Base-by-base conservation (phyloP, 2,888 invertebrate species). In the Morpho helenor region DNA sequence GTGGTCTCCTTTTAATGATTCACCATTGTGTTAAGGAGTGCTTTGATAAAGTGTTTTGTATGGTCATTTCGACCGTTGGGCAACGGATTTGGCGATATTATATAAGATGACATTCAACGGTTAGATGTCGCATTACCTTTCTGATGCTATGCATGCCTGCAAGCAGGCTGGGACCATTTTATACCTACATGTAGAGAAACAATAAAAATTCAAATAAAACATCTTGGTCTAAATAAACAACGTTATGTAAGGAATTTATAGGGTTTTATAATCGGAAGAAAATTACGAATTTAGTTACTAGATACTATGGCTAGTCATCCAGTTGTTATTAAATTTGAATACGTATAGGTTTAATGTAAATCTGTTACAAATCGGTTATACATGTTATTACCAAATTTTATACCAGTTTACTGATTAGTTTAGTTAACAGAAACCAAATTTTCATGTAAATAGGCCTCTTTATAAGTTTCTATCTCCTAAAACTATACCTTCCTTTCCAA, bases 1-100 rank as follows among this genome's bases (percentile, higher is more conserved):
- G 69, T 85, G 89, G 88, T 82, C 87, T 88, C 88, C 82, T 89
- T 90, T 89, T 90, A 90, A 90, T 89, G 87, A 90, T 87, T 80
- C 68, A 74, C 83, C 80, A 73, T 90, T 90, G 85, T 87, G 75
- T 76, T 72, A 77, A 70, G 73, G 68, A 66, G 72, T 74, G 73
- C 74, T 79, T 84, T 85, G 85, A 84, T 86, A 86, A 79, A 83
- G 79, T 84, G 85, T 43, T 82, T 80, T 80, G 78, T 81, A 69
- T 65, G 85, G 87, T 76, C 84, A 75, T 68, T 75, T 60, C 77
- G 90, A 86, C 89, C 88, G 89, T 89, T 90, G 84, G 75, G 66
- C 72, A 89, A 89, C 89, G 89, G 84, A 83, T 85, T 87, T 79
- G 75, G 77, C 87, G 87, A 90, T 80, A 70, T 70, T 87, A 86